Percentiles rank a stretch among this genome's conserved stretches.
phyloP scores from a whole-genome alignment of 2,797 vertebrate species.

The Alca torda region DNA sequence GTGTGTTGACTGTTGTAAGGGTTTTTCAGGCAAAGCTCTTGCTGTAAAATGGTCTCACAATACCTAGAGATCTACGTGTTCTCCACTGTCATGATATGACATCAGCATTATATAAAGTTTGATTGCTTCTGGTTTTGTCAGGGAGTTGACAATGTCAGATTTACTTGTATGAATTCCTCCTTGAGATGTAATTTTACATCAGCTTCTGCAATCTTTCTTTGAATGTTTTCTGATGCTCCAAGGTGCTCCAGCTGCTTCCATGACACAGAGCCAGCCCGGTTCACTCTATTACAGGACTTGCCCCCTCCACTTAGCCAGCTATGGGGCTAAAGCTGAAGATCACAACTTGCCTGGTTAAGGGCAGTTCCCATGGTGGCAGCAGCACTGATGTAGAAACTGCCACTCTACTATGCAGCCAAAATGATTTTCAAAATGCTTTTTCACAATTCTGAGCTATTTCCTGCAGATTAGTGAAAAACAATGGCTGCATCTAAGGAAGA shows the following conservation, averaged over 20 bases:
- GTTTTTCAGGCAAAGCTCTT: neutral
- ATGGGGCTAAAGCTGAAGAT: neutral
- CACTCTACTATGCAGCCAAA: neutral
- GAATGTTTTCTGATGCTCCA: neutral
- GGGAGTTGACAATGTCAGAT: neutral
- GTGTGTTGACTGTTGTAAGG: neutral
- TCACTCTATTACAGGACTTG: neutral
- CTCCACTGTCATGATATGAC: neutral
- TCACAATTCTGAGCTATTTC: neutral
- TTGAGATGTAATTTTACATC: neutral
- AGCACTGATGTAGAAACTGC: neutral
- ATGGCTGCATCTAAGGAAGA: neutral
- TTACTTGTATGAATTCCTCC: neutral
- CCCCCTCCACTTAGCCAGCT: neutral
- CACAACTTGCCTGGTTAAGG: neutral
- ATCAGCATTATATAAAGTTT: neutral
- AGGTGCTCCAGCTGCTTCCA: neutral
- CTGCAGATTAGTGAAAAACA: neutral
- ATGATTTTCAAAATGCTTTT: neutral
- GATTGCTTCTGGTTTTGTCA: neutral
- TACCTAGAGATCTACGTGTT: neutral
- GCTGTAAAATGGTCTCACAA: neutral
- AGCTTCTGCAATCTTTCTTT: neutral
- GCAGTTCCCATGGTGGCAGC: neutral
- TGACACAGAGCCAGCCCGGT: neutral